Percentiles rank a stretch among this genome's conserved stretches.
Evolutionary conservation across 2,797 vertebrate species (phyloP).

Genomic region (Falco novaeseelandiae): DNA sequence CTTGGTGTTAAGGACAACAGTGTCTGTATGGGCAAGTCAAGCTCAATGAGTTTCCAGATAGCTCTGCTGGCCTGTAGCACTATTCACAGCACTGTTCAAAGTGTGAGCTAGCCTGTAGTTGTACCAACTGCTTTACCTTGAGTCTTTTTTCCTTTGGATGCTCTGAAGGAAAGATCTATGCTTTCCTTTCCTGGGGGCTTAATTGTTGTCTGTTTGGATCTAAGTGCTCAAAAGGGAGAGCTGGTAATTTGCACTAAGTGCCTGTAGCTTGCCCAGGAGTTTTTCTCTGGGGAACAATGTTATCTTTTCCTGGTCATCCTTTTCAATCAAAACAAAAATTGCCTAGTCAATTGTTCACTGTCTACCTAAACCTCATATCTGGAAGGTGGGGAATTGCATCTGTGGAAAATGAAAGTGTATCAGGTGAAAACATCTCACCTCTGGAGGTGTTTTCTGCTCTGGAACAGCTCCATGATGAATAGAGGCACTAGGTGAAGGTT

Average conservation of each 20-base stretch:
- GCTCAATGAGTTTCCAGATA: background rate
- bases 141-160: background rate
- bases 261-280: background rate
- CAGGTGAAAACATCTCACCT: background rate
- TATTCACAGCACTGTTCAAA: background rate
- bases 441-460: background rate
- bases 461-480: background rate
- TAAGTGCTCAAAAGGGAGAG: background rate
- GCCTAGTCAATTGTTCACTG: fast-evolving
- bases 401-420: background rate
- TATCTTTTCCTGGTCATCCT: background rate
- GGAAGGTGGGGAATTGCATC: background rate
- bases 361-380: background rate
- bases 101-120: background rate
- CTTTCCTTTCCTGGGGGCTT: background rate
- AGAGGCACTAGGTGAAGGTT: background rate
- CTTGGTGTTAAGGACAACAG: background rate
- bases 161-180: background rate
- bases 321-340: background rate
- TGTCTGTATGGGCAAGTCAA: background rate
- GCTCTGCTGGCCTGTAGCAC: background rate
- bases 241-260: fast-evolving
- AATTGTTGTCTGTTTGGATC: background rate
- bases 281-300: background rate
- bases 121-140: background rate